phyloP scores from a whole-genome alignment of 1,140 invertebrate genomes.

The Procambarus virginalis region DNA sequence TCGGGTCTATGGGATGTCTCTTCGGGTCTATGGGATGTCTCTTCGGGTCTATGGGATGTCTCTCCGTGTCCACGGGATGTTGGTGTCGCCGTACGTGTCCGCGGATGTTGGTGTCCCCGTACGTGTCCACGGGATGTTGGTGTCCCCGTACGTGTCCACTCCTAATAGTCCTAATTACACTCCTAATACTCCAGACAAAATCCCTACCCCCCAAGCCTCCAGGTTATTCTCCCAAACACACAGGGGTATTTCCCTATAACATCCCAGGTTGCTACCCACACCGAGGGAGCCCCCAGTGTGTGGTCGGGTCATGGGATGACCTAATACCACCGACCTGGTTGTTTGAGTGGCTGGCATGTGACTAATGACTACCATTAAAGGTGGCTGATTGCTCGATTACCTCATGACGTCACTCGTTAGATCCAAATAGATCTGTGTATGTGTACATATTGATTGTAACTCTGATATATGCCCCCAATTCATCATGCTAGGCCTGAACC shows the following conservation, averaged over 20 bases:
- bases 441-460: background rate
- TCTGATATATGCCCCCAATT: background rate
- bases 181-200: too few species aligned
- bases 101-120: too few species aligned
- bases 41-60: too few species aligned
- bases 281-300: background rate
- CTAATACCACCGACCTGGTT: background rate
- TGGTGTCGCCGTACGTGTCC: too few species aligned
- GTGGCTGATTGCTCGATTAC: background rate
- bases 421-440: background rate
- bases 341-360: background rate
- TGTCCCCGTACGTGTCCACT: too few species aligned
- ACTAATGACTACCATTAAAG: background rate
- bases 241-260: background rate
- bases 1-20: too few species aligned
- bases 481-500: too few species aligned
- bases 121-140: too few species aligned
- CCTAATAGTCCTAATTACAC: too few species aligned
- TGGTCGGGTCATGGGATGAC: background rate
- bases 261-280: background rate
- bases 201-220: too few species aligned
- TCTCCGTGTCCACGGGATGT: too few species aligned
- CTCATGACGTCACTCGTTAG: background rate
- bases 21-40: too few species aligned
- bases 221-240: background rate